Percentiles rank a stretch among this genome's conserved stretches.
phyloP scores from a whole-genome alignment of 1,140 invertebrate genomes.

The Lasaia peninsularis region DNA sequence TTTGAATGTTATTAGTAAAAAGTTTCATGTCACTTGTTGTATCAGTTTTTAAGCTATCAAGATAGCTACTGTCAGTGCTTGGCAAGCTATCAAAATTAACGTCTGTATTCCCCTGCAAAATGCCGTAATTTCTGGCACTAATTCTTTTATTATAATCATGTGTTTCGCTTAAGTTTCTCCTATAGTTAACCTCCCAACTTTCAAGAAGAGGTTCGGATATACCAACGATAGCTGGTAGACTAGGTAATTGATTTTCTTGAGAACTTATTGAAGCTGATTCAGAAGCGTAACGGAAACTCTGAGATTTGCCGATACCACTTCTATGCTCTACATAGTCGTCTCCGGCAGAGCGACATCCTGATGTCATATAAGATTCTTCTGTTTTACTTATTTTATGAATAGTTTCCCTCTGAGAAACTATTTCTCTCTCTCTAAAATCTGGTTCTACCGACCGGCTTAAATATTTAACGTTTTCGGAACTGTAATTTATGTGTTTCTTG shows the following conservation, averaged over 20 bases:
- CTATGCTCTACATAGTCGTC: conserved; percentile 64
- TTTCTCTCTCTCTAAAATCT: conserved; percentile 50
- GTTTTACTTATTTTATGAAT: conserved; percentile 42
- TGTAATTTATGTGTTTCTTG: conserved; percentile 45
- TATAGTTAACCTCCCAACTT: conserved; percentile 76
- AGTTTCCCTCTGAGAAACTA: conserved; percentile 45
- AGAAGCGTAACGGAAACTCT: conserved; percentile 81
- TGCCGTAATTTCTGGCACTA: conserved; percentile 60
- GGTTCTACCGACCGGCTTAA: conserved; percentile 49
- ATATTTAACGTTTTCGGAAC: conserved; percentile 62
- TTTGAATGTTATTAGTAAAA: conserved; percentile 62
- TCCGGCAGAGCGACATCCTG: conserved; percentile 57
- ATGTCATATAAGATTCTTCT: conserved; percentile 52
- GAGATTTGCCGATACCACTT: conserved; percentile 80
- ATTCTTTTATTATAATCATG: conserved; percentile 60
- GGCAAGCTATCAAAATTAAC: conserved; percentile 64
- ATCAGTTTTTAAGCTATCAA: conserved; percentile 68
- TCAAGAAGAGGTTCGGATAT: conserved; percentile 74
- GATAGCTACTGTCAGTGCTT: conserved; percentile 67
- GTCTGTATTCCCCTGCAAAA: conserved; percentile 49
- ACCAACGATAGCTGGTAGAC: conserved; percentile 72
- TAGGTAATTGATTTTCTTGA: conserved; percentile 73
- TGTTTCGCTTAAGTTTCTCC: conserved; percentile 65
- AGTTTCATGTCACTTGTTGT: conserved; percentile 52
- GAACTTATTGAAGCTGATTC: conserved; percentile 67